Percentiles rank a stretch among this genome's conserved stretches.
These are phyloP conservation scores for Amblyopsis rosae DNA, from an alignment of 2,113 vertebrate species.

Conservation along the genomic window DNA sequence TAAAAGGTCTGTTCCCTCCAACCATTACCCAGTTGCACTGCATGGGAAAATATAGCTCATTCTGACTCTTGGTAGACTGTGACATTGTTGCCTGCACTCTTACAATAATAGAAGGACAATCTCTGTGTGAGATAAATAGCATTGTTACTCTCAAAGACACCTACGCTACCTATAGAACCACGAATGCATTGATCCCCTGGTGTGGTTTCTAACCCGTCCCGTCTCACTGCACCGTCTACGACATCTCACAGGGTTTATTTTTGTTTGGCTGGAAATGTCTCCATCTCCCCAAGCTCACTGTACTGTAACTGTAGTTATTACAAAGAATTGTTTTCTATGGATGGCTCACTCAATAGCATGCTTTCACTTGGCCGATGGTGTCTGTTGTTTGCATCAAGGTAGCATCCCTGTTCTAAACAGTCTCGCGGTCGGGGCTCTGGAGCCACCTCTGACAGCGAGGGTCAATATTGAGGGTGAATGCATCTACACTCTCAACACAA, in stretches of 20 bases:
- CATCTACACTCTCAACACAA: constrained; percentile 35
- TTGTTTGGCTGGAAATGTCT: constrained; percentile 48
- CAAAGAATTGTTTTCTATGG: constrained; percentile 47
- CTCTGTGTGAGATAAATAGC: constrained; percentile 43
- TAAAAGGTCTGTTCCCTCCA: constrained; percentile 28
- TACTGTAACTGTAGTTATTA: constrained; percentile 64
- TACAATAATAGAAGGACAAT: constrained; percentile 47
- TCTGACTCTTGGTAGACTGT: not conserved
- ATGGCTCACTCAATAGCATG: constrained; percentile 44
- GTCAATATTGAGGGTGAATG: constrained; percentile 43
- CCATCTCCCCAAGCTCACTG: constrained; percentile 48
- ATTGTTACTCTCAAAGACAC: constrained; percentile 41
- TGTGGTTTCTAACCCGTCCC: constrained; percentile 59
- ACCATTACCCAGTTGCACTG: constrained; percentile 25
- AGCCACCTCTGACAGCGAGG: constrained; percentile 46
- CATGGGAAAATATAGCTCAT: constrained; percentile 13
- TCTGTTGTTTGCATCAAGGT: constrained; percentile 67
- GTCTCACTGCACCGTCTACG: constrained; percentile 33
- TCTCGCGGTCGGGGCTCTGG: constrained; percentile 24
- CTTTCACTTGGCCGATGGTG: constrained; percentile 59
- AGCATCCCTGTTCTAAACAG: constrained; percentile 41
- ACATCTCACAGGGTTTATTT: constrained; percentile 37
- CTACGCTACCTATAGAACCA: constrained; percentile 28
- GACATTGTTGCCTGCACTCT: constrained; percentile 34
- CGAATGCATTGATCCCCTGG: constrained; percentile 39